A percentile compares a stretch with the other conserved stretches of the same genome.
Evolutionary conservation across 2,888 invertebrate genomes (phyloP).

Genomic region (Microplitis manilae): DNA sequence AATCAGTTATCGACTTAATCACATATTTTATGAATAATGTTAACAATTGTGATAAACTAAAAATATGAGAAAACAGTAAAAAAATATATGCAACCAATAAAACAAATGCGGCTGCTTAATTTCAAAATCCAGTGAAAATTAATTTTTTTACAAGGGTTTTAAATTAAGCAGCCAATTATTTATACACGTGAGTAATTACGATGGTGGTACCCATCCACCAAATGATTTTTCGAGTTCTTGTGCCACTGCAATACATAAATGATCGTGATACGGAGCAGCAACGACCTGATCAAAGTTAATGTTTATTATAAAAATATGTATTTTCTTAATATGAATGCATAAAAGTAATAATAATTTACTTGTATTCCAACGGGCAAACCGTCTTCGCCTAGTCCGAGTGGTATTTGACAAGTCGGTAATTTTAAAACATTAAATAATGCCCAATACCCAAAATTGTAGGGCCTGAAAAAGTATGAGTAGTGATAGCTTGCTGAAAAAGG

Average conservation of each 20-base stretch:
- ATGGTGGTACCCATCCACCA: slow-evolving; percentile 82
- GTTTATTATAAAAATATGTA: slow-evolving; percentile 12
- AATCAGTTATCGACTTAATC: too few species aligned
- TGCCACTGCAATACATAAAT: slow-evolving; percentile 83
- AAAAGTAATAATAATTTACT: slow-evolving; percentile 58
- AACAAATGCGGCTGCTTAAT: too few species aligned
- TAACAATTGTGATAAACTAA: too few species aligned
- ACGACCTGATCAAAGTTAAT: slow-evolving; percentile 73
- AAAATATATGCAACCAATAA: too few species aligned
- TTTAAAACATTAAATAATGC: slow-evolving; percentile 88
- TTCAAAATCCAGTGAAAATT: too few species aligned
- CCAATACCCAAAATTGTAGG: slow-evolving; percentile 90
- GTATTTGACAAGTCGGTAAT: slow-evolving; percentile 88
- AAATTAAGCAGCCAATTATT: too few species aligned
- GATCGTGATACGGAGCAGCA: slow-evolving; percentile 80
- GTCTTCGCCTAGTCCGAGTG: slow-evolving; percentile 80
- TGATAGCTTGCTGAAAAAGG: slow-evolving; percentile 88
- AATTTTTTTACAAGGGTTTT: too few species aligned
- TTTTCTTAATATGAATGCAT: slow-evolving; percentile 28
- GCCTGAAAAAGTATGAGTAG: slow-evolving; percentile 82
- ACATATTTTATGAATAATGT: too few species aligned
- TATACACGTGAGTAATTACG: slow-evolving; percentile 8
- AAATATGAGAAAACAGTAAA: too few species aligned
- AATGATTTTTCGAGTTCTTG: slow-evolving; percentile 78
- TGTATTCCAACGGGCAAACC: slow-evolving; percentile 88